A percentile compares a stretch with the other conserved stretches of the same genome.
These are phyloP conservation scores for Sternotherus odoratus DNA, from an alignment of 2,797 vertebrate genomes.

Conservation along the genomic window DNA sequence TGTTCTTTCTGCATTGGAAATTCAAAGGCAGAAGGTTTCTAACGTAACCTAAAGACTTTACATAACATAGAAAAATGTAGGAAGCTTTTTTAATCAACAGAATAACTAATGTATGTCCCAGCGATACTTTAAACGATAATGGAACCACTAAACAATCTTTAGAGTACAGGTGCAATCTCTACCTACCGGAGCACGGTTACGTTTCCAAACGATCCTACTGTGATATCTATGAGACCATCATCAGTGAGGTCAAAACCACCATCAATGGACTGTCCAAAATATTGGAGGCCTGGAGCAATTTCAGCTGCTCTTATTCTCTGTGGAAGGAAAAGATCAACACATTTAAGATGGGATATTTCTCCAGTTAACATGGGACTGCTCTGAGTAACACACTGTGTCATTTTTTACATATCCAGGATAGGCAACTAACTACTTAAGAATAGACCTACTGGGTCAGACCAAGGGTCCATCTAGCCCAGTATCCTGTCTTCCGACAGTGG, in stretches of 20 bases:
- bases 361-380: not conserved
- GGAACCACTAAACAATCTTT: conserved; percentile 44
- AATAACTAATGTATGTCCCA: conserved; percentile 4
- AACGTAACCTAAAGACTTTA: not conserved
- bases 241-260: conserved; percentile 62
- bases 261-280: conserved; percentile 82
- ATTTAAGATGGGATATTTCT: not conserved
- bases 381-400: not conserved
- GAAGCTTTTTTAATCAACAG: conserved; percentile 16
- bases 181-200: conserved; percentile 80
- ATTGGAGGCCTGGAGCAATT: conserved; percentile 66
- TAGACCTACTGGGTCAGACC: no score
- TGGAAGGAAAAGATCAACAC: not conserved
- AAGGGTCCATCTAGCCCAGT: no score
- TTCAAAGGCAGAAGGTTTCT: conserved; percentile 11
- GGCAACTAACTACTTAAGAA: no score
- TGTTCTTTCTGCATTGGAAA: not conserved
- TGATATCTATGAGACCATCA: conserved; percentile 62
- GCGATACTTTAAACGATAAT: conserved; percentile 49
- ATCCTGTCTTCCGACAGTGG: no score
- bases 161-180: conserved; percentile 30
- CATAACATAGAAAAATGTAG: conserved; percentile 4
- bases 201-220: conserved; percentile 73
- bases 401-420: not conserved
- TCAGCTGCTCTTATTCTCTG: conserved; percentile 78